Evolutionary conservation across 2,888 invertebrate genomes (phyloP).

Genomic region (Fissipunctia ypsillon): DNA sequence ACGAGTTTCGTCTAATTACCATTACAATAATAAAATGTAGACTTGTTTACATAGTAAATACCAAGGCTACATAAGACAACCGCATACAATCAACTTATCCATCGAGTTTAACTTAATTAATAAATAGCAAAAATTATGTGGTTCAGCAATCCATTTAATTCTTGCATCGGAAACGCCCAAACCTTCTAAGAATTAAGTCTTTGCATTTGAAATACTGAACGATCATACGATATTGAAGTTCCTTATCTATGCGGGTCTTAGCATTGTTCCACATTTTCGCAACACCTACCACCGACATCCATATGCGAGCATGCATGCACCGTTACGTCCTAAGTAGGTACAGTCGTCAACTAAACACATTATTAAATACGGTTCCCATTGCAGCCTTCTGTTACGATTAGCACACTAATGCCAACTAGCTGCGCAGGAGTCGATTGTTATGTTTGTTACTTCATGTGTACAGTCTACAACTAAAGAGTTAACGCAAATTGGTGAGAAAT

Average conservation of each 20-base stretch:
- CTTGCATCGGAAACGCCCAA: neutral
- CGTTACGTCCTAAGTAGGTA: constrained; percentile 45
- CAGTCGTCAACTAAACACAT: constrained; percentile 27
- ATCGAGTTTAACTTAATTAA: neutral
- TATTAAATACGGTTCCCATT: constrained; percentile 36
- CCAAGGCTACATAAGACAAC: neutral
- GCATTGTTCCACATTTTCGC: constrained; percentile 31
- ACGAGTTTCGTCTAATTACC: constrained; percentile 29
- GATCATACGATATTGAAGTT: neutral
- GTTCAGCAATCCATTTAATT: neutral
- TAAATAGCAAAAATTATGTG: no score
- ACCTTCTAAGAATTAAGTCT: neutral
- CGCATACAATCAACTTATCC: neutral
- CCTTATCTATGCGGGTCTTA: neutral
- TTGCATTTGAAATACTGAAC: fast-evolving
- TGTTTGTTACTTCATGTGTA: constrained; percentile 49
- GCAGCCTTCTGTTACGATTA: constrained; percentile 79
- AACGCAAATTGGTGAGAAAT: constrained; percentile 5
- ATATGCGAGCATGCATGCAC: constrained; percentile 19
- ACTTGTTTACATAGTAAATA: neutral
- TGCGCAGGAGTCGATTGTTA: constrained; percentile 72
- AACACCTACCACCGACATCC: constrained; percentile 3
- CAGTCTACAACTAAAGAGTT: constrained; percentile 33
- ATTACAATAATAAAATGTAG: constrained; percentile 18
- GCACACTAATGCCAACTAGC: constrained; percentile 76